Evolutionary conservation across 2,113 vertebrate species (phyloP).

Genomic region (Psittacus erithacus): DNA sequence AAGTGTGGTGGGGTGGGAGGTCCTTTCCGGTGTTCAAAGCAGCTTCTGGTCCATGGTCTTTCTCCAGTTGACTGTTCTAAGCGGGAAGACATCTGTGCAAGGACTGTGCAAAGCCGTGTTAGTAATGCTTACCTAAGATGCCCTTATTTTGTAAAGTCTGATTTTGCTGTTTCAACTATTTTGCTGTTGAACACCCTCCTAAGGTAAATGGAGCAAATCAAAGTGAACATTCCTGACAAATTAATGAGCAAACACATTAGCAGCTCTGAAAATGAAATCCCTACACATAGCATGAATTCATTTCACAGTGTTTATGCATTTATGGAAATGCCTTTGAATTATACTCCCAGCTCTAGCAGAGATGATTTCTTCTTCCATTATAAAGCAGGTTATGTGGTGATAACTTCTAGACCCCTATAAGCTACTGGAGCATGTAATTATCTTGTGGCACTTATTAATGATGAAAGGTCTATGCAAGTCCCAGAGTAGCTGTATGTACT

Average conservation of each 20-base stretch:
- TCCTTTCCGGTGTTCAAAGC: not conserved
- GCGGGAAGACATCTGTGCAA: not conserved
- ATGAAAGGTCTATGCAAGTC: conserved; percentile 50
- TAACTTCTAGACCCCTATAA: conserved; percentile 56
- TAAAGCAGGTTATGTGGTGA: conserved; percentile 40
- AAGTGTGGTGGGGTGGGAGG: not conserved
- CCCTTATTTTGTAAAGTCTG: not conserved
- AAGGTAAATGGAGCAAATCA: conserved; percentile 51
- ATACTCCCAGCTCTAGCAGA: not conserved
- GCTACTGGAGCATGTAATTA: conserved; percentile 63
- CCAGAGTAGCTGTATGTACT: conserved; percentile 20
- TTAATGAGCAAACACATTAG: conserved; percentile 38
- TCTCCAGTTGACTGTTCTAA: not conserved
- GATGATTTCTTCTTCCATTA: conserved; percentile 48
- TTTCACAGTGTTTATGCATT: conserved; percentile 55
- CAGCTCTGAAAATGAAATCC: conserved; percentile 24
- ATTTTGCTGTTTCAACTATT: not conserved
- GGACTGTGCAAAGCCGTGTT: not conserved
- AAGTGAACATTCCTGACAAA: conserved; percentile 26
- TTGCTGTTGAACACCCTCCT: not conserved
- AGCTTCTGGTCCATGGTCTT: not conserved
- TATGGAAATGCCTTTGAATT: conserved; percentile 52
- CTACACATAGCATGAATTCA: not conserved
- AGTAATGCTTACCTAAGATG: not conserved
- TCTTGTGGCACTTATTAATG: conserved; percentile 59